Evolutionary conservation across 2,113 vertebrate genomes (phyloP).

Genomic region (Leucoraja erinaceus): DNA sequence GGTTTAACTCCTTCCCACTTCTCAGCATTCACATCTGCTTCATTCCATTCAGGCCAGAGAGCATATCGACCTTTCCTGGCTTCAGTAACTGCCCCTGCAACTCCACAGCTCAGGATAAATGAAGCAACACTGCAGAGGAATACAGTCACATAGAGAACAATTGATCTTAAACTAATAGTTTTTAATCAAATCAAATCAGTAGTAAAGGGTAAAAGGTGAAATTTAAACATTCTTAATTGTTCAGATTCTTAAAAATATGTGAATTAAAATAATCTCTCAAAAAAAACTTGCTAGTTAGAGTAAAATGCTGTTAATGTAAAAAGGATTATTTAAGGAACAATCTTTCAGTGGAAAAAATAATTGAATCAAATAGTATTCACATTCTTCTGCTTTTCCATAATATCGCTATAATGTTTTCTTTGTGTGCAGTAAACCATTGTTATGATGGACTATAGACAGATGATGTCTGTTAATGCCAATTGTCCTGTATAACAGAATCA

Average conservation of each 20-base stretch:
- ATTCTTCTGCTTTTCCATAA: no score
- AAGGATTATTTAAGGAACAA: neutral
- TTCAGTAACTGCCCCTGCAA: slow-evolving; percentile 42
- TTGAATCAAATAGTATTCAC: no score
- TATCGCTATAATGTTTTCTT: no score
- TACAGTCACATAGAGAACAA: neutral
- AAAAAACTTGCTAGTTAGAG: neutral
- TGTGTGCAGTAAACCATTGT: no score
- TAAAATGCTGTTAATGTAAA: neutral
- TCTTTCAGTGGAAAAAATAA: neutral
- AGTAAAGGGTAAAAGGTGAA: neutral
- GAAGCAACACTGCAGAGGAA: neutral
- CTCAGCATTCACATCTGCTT: slow-evolving; percentile 74
- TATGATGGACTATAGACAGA: no score
- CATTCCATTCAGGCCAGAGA: slow-evolving; percentile 87
- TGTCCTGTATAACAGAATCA: no score
- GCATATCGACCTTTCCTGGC: slow-evolving; percentile 53
- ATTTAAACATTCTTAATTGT: neutral
- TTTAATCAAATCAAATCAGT: no score
- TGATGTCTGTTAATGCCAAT: no score
- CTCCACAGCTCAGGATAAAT: slow-evolving; percentile 28
- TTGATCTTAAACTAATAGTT: neutral
- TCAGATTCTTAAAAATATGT: neutral
- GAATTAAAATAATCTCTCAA: neutral
- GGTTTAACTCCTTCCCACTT: slow-evolving; percentile 76